Conservation (phyloP, 2,888 invertebrate species). For the Polyommatus iphigenia region DNA sequence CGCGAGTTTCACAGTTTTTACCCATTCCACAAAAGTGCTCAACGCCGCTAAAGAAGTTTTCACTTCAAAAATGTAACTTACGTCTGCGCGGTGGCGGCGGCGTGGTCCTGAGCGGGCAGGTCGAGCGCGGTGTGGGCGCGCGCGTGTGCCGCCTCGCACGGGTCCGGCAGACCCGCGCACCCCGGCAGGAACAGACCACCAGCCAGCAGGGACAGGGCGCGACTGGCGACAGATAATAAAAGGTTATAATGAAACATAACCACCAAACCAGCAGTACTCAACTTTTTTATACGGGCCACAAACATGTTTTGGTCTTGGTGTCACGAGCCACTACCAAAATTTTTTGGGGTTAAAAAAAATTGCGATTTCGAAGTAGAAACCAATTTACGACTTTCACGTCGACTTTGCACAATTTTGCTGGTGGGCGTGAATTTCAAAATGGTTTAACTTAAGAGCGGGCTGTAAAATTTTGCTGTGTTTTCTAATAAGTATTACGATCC, state of each 20-base stretch:
- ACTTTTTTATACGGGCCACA: no score
- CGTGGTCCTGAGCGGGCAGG: conserved; percentile 94
- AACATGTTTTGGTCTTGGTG: no score
- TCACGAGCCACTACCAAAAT: neutral
- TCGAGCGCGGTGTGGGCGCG: conserved; percentile 95
- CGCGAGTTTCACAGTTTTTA: no score
- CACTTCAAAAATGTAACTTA: conserved; percentile 47
- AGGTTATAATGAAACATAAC: neutral
- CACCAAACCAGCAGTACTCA: neutral
- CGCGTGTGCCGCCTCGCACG: conserved; percentile 94
- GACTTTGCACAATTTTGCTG: no score
- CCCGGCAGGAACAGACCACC: conserved; percentile 98
- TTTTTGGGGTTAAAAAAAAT: neutral
- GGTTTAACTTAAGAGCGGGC: no score
- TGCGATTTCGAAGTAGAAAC: no score
- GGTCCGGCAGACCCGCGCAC: conserved; percentile 94
- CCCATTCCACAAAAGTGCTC: no score
- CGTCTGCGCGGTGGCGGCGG: conserved; percentile 97
- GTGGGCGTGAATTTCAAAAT: no score
- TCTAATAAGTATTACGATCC: no score
- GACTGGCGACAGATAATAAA: conserved; percentile 55
- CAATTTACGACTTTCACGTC: no score
- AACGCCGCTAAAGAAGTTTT: no score
- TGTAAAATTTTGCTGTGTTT: no score
- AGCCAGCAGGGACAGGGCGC: conserved; percentile 94